Base-by-base conservation (phyloP, 1,140 invertebrate genomes). In the Drosophila pseudoobscura region DNA sequence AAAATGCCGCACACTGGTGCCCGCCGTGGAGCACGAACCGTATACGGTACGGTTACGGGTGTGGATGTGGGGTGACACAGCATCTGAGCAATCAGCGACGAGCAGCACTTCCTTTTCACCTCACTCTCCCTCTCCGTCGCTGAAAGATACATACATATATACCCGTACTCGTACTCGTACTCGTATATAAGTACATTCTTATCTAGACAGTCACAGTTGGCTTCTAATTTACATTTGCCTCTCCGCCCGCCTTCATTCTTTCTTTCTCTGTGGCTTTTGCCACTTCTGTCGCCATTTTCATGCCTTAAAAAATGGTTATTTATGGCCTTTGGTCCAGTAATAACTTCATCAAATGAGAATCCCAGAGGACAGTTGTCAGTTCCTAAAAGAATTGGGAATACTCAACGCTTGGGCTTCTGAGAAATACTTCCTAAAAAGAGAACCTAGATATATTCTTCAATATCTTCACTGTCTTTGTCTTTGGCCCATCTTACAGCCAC, bases 1-100 rank as follows among this genome's bases (percentile, higher is more conserved):
- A 89, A 90, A 90, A 89, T 89, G 87, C 78, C 82, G 85, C 78
- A 87, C 85, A 89, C 85, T 89, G 85, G 87, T 89, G 85, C 87
- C 85, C 87, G 55, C 59, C 35, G 11, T 3, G 71, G 22, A 62
- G 62, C 62, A 65, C 62, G 65, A 69, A 57, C 44, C 51, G 63
- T 63, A 47, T 55, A 52, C 39, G n/a, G 15, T 13, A 9, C 41
- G 58, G 26, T 24, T 62, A 13, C 7, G 15, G n/a, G 15, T 44
- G 2, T 1, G 43, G 43, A 2, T 45, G 22, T 15, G 35, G 15
- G 39, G 31, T 9, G 24, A 26, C 24, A 26, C 54, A 24, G 49
- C 56, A 59, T 59, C 57, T 22, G 24, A 49, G 22, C 68, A 54
- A 49, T 49, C 44, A 51, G 47, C 15, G 31, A 39, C 35, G 22